These are phyloP conservation scores for Drosophila grimshawi DNA, from an alignment of 1,140 invertebrate species.

Conservation along the genomic window DNA sequence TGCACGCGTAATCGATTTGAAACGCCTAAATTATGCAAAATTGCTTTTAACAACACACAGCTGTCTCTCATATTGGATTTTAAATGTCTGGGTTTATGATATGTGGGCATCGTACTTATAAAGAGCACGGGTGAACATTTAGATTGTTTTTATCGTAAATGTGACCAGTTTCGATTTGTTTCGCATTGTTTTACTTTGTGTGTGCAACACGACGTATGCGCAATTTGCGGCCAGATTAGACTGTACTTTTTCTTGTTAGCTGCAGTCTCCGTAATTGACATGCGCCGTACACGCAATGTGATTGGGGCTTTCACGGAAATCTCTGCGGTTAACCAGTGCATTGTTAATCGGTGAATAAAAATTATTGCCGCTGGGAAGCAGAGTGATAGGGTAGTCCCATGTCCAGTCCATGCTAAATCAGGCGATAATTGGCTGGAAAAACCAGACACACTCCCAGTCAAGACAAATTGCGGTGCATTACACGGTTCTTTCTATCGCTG, in stretches of 20 bases:
- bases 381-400: neutral
- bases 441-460: constrained; percentile 44
- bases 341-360: constrained; percentile 7
- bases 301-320: constrained; percentile 7
- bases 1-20: constrained; percentile 66
- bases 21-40: constrained; percentile 74
- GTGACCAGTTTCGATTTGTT: constrained; percentile 20
- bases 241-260: constrained; percentile 1
- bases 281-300: constrained; percentile 19
- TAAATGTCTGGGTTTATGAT: constrained; percentile 25
- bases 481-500: constrained; percentile 24
- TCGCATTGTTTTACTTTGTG: neutral
- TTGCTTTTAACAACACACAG: constrained; percentile 39
- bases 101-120: constrained; percentile 38
- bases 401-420: constrained; percentile 49
- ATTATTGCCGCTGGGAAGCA: constrained; percentile 11
- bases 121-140: constrained; percentile 25
- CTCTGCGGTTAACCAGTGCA: constrained; percentile 27
- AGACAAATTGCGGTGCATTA: constrained; percentile 33
- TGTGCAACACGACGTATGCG: constrained; percentile 43
- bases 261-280: constrained; percentile 13
- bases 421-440: constrained; percentile 67
- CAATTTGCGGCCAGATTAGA: constrained; percentile 13
- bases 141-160: constrained; percentile 39
- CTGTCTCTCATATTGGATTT: constrained; percentile 34